Evolutionary conservation across 2,113 vertebrate species (phyloP).

Genomic region (Oryzias melastigma): DNA sequence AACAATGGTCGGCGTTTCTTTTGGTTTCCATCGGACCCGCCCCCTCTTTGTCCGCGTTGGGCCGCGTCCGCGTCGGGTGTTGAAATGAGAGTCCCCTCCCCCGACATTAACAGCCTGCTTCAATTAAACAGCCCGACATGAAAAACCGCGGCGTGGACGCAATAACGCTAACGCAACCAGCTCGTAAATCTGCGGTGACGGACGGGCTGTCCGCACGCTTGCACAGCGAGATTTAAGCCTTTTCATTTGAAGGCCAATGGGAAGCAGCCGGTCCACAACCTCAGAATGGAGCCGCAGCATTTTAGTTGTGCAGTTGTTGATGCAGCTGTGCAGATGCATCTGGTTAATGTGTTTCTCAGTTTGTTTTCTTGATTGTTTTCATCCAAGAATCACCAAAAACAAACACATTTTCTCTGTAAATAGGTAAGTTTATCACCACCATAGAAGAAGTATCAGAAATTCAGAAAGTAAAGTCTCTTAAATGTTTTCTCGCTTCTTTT

Average conservation of each 20-base stretch:
- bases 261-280: neutral
- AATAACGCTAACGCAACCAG: conserved; percentile 16
- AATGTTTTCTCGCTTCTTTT: no score
- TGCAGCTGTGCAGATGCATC: neutral
- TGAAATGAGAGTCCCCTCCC: conserved; percentile 21
- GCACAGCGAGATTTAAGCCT: conserved; percentile 5
- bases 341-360: no score
- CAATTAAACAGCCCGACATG: conserved; percentile 29
- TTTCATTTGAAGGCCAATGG: conserved; percentile 15
- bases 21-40: no score
- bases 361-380: no score
- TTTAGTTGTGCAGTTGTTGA: neutral
- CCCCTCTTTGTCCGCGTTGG: no score
- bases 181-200: neutral
- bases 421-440: no score
- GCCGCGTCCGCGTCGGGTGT: conserved; percentile 6
- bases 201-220: conserved; percentile 2
- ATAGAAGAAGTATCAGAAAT: no score
- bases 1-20: no score
- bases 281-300: neutral
- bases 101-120: conserved; percentile 20
- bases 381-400: no score
- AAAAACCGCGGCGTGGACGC: conserved; percentile 9
- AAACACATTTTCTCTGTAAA: no score
- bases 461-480: no score